Conservation (phyloP, 37 sponge, comb jelly and placozoan species). For the Cliona cf. orientalis region DNA sequence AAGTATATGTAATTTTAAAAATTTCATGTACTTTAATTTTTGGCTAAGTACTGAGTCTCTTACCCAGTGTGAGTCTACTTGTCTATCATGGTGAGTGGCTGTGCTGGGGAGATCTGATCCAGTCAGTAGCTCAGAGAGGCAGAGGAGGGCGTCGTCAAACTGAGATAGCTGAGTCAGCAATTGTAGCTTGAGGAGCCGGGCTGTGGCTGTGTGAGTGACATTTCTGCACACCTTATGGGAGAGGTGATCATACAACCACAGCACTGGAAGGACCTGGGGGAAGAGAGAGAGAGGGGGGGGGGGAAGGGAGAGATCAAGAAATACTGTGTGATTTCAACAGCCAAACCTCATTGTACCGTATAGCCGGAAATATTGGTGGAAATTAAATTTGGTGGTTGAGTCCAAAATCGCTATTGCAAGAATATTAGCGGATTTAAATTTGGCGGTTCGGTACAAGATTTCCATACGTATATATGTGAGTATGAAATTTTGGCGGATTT, state of each 20-base stretch:
- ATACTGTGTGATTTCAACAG: too few relatives aligned
- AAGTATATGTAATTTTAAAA: too few relatives aligned
- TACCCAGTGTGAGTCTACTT: slow-evolving; percentile 55
- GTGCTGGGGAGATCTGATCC: slow-evolving; percentile 69
- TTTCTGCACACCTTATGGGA: slow-evolving; percentile 51
- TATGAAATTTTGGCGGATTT: too few relatives aligned
- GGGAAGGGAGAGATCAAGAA: too few relatives aligned
- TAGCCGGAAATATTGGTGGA: too few relatives aligned
- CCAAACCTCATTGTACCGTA: too few relatives aligned
- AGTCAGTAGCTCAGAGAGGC: slow-evolving; percentile 50
- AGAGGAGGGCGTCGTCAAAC: slow-evolving; percentile 55
- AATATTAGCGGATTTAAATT: too few relatives aligned
- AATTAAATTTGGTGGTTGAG: too few relatives aligned
- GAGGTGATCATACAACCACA: slow-evolving; percentile 74
- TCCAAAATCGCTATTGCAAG: too few relatives aligned
- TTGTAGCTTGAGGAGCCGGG: slow-evolving; percentile 49
- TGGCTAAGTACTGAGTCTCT: neutral
- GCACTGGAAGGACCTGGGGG: slow-evolving; percentile 71
- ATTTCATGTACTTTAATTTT: neutral
- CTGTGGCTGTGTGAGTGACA: slow-evolving; percentile 47
- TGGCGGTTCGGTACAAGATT: too few relatives aligned
- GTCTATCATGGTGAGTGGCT: slow-evolving; percentile 1
- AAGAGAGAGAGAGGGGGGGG: too few relatives aligned
- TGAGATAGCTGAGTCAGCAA: slow-evolving; percentile 54
- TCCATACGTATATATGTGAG: neutral